Conservation (phyloP, 2,888 invertebrate genomes). For the Xanthia togata region DNA sequence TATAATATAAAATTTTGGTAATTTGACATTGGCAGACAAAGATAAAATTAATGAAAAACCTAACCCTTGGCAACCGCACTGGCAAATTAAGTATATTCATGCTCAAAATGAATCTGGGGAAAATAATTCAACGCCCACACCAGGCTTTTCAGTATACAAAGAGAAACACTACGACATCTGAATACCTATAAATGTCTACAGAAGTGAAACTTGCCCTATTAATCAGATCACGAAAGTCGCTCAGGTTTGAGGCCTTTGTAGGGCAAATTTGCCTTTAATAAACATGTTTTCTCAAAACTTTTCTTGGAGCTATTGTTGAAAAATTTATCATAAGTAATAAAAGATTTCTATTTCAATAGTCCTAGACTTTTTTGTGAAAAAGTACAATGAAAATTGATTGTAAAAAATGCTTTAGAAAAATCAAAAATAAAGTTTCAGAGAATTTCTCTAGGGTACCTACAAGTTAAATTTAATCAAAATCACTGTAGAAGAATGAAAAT, state of each 20-base stretch:
- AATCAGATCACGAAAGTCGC: conserved; percentile 41
- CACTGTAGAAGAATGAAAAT: background rate
- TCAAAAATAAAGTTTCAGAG: background rate
- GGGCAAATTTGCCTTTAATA: conserved; percentile 18
- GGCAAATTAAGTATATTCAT: background rate
- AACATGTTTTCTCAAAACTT: conserved; percentile 40
- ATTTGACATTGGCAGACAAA: background rate
- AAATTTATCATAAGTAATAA: conserved; percentile 46
- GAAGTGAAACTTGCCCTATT: conserved; percentile 11
- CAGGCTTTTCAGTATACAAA: background rate
- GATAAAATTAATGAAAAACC: background rate
- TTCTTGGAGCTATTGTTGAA: conserved; percentile 34
- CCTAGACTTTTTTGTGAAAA: conserved; percentile 5
- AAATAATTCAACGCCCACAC: conserved; percentile 17
- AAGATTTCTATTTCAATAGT: conserved; percentile 36
- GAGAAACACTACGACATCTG: conserved; percentile 8
- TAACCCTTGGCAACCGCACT: background rate
- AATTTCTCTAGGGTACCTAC: background rate
- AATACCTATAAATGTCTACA: conserved; percentile 2
- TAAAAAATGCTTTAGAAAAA: conserved; percentile 8
- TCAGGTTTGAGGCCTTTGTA: conserved; percentile 34
- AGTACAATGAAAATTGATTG: conserved; percentile 7
- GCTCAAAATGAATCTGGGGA: conserved; percentile 4
- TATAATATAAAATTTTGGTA: no score
- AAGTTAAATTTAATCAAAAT: conserved; percentile 7